Conservation (phyloP, 2,888 invertebrate genomes). For the Rhingia campestris region DNA sequence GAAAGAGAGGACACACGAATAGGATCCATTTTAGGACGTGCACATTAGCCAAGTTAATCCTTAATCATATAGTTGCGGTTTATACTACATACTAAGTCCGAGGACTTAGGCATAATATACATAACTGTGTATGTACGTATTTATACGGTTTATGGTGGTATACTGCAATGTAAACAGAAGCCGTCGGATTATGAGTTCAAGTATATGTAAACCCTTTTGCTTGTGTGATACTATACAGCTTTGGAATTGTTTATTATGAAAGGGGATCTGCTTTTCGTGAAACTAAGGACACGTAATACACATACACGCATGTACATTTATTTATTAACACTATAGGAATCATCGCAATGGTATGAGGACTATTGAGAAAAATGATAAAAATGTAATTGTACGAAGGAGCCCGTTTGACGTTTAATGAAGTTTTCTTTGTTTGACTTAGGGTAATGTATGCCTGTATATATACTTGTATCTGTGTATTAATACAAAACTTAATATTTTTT, state of each 20-base stretch:
- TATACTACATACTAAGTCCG: conserved; percentile 33
- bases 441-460: neutral
- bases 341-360: too few relatives aligned
- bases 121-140: conserved; percentile 15
- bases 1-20: neutral
- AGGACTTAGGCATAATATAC: conserved; percentile 42
- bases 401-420: neutral
- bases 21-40: conserved; percentile 40
- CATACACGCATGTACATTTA: too few relatives aligned
- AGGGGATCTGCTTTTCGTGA: too few relatives aligned
- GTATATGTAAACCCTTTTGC: conserved; percentile 33
- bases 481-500: neutral
- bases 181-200: conserved; percentile 49
- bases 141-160: neutral
- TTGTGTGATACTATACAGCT: neutral
- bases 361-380: too few relatives aligned
- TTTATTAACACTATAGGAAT: too few relatives aligned
- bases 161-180: conserved; percentile 40
- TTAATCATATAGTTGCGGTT: conserved; percentile 61
- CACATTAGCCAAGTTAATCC: conserved; percentile 67
- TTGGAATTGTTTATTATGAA: too few relatives aligned
- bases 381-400: too few relatives aligned
- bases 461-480: too few relatives aligned
- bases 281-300: too few relatives aligned
- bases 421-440: neutral